phyloP scores from a whole-genome alignment of 2,888 invertebrate species.

The Lacanobia oleracea region DNA sequence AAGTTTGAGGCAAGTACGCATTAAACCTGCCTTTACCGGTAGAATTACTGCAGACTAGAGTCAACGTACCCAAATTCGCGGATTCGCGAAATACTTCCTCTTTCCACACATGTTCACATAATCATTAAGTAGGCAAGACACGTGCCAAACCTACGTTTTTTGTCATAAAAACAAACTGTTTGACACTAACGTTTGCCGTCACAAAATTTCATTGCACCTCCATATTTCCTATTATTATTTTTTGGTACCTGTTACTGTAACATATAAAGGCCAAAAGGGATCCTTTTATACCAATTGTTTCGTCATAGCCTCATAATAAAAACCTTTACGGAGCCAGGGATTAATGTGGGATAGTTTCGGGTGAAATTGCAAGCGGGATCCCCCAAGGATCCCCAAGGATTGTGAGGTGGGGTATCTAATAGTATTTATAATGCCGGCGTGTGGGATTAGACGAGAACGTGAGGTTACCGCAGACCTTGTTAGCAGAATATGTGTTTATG shows the following conservation, averaged over 20 bases:
- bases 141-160: conserved; percentile 59
- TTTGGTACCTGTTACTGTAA: conserved; percentile 55
- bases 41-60: not conserved
- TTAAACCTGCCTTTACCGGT: conserved; percentile 5
- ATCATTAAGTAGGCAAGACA: conserved; percentile 44
- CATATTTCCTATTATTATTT: conserved; percentile 64
- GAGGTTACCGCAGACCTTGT: conserved; percentile 68
- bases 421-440: conserved; percentile 85
- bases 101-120: conserved; percentile 16
- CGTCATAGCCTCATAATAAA: conserved; percentile 80
- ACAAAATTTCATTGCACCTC: conserved; percentile 66
- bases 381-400: conserved; percentile 68
- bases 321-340: conserved; percentile 78
- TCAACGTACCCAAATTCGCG: conserved; percentile 7
- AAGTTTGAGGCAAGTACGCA: not conserved
- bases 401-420: conserved; percentile 72
- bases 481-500: conserved; percentile 67
- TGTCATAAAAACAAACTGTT: conserved; percentile 65
- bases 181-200: conserved; percentile 52
- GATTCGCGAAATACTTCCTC: conserved; percentile 5
- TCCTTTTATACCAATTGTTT: conserved; percentile 79
- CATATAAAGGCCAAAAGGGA: conserved; percentile 66
- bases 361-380: conserved; percentile 72
- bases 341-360: conserved; percentile 84
- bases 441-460: conserved; percentile 78